A percentile compares a stretch with the other conserved stretches of the same genome.
phyloP scores from a whole-genome alignment of 2,113 vertebrate genomes.

The Epinephelus cyanopodus region DNA sequence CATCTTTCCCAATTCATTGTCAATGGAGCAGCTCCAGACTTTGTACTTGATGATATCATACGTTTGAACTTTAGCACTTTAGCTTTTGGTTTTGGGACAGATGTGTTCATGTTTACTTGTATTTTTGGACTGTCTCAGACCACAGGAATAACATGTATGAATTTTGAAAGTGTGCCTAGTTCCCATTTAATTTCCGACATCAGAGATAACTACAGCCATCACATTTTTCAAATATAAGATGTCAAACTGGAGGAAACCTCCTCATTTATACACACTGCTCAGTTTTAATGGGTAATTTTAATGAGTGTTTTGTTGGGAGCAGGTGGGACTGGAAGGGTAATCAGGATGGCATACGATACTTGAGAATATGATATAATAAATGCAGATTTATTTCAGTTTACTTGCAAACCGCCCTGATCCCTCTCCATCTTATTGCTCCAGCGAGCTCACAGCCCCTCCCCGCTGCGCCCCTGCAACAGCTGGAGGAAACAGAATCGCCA shows the following conservation, averaged over 20 bases:
- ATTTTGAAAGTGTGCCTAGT: too few relatives aligned
- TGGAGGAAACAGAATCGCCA: conserved; percentile 93
- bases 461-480: conserved; percentile 88
- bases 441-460: conserved; percentile 79
- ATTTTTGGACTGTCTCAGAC: too few relatives aligned
- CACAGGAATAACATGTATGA: too few relatives aligned
- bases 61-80: too few relatives aligned
- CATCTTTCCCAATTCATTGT: too few relatives aligned
- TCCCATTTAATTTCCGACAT: too few relatives aligned
- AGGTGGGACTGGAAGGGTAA: neutral
- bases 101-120: too few relatives aligned
- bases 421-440: conserved; percentile 66
- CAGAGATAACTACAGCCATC: neutral
- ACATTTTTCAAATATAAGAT: neutral
- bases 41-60: too few relatives aligned
- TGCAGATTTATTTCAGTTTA: conserved; percentile 13
- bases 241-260: neutral
- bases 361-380: neutral
- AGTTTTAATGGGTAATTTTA: neutral
- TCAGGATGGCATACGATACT: neutral
- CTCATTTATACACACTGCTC: neutral
- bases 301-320: neutral
- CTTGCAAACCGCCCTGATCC: conserved; percentile 16
- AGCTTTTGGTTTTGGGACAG: too few relatives aligned
- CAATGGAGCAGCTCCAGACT: too few relatives aligned